Percentiles rank a stretch among this genome's conserved stretches.
Evolutionary conservation across 2,113 vertebrate genomes (phyloP).

Genomic region (Mesembrinibis cayennensis): DNA sequence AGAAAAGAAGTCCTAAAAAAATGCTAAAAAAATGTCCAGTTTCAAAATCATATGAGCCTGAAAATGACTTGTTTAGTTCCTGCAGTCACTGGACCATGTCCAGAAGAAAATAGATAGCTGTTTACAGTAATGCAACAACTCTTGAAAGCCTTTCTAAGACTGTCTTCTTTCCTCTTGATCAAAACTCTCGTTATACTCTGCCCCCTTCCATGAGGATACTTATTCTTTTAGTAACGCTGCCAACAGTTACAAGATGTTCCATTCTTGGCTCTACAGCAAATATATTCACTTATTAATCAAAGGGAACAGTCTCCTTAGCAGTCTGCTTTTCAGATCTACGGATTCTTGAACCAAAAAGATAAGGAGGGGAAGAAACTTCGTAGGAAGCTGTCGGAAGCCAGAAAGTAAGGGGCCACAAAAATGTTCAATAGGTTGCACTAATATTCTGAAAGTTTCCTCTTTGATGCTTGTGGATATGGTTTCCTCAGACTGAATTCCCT

Average conservation of each 20-base stretch:
- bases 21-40: neutral
- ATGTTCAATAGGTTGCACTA: neutral
- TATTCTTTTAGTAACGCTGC: conserved; percentile 22
- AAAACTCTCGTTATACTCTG: neutral
- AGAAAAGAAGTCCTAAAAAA: neutral
- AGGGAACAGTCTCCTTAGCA: conserved; percentile 21
- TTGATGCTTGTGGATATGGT: neutral
- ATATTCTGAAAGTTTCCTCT: conserved; percentile 1
- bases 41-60: conserved; percentile 8
- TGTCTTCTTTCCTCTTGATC: conserved; percentile 8
- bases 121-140: conserved; percentile 14
- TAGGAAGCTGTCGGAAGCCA: conserved; percentile 8
- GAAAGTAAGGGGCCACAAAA: neutral
- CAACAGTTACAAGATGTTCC: conserved; percentile 59
- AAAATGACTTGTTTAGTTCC: neutral
- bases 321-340: conserved; percentile 31
- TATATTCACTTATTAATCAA: conserved; percentile 65
- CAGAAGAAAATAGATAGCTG: conserved; percentile 18
- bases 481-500: conserved; percentile 9
- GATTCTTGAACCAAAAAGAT: conserved; percentile 25
- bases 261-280: conserved; percentile 47
- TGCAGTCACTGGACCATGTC: neutral
- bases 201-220: conserved; percentile 19
- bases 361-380: neutral
- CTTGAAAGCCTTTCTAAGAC: conserved; percentile 1